Base-by-base conservation (phyloP, 2,113 vertebrate species). In the Candoia aspera region DNA sequence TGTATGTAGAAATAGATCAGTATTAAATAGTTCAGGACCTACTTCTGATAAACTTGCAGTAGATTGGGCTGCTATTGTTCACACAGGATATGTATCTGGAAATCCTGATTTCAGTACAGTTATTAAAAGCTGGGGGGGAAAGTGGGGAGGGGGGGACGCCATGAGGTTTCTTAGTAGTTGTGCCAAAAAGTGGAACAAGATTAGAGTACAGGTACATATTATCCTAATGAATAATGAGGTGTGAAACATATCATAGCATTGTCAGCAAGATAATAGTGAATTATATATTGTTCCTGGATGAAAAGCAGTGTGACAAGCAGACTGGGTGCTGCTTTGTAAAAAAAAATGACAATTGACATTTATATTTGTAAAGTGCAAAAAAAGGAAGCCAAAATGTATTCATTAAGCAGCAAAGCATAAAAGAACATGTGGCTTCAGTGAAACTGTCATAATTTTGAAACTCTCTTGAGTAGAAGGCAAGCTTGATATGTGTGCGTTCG, bases 211-310 rank as follows among this genome's bases (percentile, higher is more conserved):
- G 84, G 73, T 97, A 94, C 89, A 87, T 94, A 96, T 95, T 97
- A 94, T 96, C 96, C 96, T 97, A 97, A 97, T 96, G 95, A 97
- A 97, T 92, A 95, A 60, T 96, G 95, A 96, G 96, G 91, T 96
- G 93, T 97, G 94, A 97, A 97, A 97, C 0, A 0, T 97, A 96
- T 96, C 96, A 95, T 96, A 96, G 26, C 92, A 92, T 95, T 96
- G 94, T 97, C 95, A 97, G 96, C 92, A 97, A 96, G 95, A 95
- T 95, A 96, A 96, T 90, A 95, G 92, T 94, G 94, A 97, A 95
- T 97, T 97, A 97, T 94, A 91, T 90, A 19, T 57, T 87, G 91
- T 93, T 92, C n/a, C 15, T 94, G 84, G 90, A 94, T 96, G 94
- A 96, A 90, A 93, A 57, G 91, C 86, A 11, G 29, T 60, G 83